Conservation (phyloP, 2,888 invertebrate species). For the Dynastes grantii region DNA sequence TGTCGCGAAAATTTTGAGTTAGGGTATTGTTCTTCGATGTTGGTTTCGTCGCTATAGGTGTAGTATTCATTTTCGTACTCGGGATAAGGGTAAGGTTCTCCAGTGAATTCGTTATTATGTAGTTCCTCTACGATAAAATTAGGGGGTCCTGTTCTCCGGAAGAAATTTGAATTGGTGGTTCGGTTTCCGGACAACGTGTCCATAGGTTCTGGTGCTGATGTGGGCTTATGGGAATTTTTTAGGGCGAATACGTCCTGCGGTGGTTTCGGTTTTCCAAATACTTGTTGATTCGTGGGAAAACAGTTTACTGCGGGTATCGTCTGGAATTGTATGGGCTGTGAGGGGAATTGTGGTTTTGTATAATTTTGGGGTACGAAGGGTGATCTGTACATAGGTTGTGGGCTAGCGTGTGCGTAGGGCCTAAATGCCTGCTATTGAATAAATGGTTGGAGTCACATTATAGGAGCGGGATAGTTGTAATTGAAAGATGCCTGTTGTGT, state of each 20-base stretch:
- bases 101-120: background rate
- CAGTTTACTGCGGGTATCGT: background rate
- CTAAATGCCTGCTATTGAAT: no score
- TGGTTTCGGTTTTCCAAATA: background rate
- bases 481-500: no score
- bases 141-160: background rate
- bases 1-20: no score
- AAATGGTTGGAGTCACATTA: no score
- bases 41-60: no score
- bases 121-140: background rate
- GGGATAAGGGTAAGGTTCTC: no score
- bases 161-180: background rate
- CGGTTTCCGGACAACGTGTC: background rate
- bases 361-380: background rate
- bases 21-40: no score
- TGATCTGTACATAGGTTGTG: background rate
- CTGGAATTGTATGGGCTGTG: background rate
- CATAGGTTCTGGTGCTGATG: background rate
- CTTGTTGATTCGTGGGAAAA: background rate
- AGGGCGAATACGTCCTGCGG: background rate
- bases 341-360: background rate
- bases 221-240: constrained; percentile 6
- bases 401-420: no score
- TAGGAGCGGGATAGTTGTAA: no score
- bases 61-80: no score